These are phyloP conservation scores for Neosilurus mollespiculum DNA, from an alignment of 2,797 vertebrate species.

Conservation along the genomic window DNA sequence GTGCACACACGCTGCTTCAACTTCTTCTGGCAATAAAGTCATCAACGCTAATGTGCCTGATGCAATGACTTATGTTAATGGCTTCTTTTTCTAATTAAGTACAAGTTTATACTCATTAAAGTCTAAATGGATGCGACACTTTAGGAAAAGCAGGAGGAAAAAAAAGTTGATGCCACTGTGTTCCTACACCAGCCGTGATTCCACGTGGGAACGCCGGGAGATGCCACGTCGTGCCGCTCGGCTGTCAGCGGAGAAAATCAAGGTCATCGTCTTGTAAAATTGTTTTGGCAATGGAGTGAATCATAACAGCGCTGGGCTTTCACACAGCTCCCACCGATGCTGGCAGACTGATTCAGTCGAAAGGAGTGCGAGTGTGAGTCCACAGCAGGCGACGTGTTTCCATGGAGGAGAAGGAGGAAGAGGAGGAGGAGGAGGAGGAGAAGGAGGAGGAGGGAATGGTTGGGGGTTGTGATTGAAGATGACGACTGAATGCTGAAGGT, in stretches of 20 bases:
- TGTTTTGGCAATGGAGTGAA: conserved; percentile 36
- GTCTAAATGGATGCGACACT: conserved; percentile 45
- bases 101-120: conserved; percentile 56
- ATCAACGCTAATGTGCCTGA: conserved; percentile 57
- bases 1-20: conserved; percentile 18
- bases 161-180: conserved; percentile 34
- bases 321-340: conserved; percentile 8
- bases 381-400: conserved; percentile 7
- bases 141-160: conserved; percentile 37
- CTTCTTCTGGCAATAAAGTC: conserved; percentile 56
- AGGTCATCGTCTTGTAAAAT: conserved; percentile 44
- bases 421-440: background rate
- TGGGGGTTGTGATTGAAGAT: background rate
- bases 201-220: conserved; percentile 14
- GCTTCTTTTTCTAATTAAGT: conserved; percentile 58
- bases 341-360: conserved; percentile 32
- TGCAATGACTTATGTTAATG: conserved; percentile 57
- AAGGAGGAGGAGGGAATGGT: background rate
- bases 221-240: background rate
- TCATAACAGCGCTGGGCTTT: conserved; percentile 26
- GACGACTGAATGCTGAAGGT: conserved; percentile 27
- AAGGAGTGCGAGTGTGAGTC: conserved; percentile 24
- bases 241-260: conserved; percentile 27
- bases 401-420: background rate
- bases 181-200: conserved; percentile 32